These are phyloP conservation scores for Gymnodraco acuticeps DNA, from an alignment of 2,797 vertebrate genomes.

Conservation along the genomic window DNA sequence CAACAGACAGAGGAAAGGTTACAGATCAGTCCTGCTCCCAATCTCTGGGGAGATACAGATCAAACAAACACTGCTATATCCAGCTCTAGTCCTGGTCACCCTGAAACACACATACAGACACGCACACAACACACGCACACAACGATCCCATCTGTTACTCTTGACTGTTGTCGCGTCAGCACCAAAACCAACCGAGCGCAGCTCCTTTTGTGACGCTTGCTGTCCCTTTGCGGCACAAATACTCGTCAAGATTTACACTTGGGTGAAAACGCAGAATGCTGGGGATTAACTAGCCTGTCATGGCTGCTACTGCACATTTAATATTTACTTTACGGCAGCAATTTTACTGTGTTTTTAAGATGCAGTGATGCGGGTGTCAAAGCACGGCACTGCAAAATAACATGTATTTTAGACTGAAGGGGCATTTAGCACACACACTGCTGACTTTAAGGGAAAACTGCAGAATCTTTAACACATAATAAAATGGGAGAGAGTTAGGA, in stretches of 20 bases:
- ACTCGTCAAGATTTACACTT: slow-evolving; percentile 67
- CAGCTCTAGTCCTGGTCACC: slow-evolving; percentile 50
- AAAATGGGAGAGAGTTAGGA: not conserved
- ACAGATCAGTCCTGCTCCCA: slow-evolving; percentile 35
- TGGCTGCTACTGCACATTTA: slow-evolving; percentile 53
- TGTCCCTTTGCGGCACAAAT: slow-evolving; percentile 59
- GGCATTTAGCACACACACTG: slow-evolving; percentile 47
- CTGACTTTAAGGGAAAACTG: slow-evolving; percentile 32
- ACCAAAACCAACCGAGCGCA: slow-evolving; percentile 71
- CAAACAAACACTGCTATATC: slow-evolving; percentile 37
- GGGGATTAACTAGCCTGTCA: slow-evolving; percentile 73
- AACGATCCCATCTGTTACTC: slow-evolving; percentile 75
- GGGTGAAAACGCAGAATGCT: slow-evolving; percentile 56
- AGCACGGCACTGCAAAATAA: slow-evolving; percentile 28
- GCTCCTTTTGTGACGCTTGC: slow-evolving; percentile 59
- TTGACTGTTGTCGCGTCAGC: slow-evolving; percentile 74
- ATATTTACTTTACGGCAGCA: slow-evolving; percentile 52
- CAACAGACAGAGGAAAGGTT: slow-evolving; percentile 12
- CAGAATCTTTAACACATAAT: not conserved
- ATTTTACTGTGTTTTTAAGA: slow-evolving; percentile 61
- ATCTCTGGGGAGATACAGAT: slow-evolving; percentile 46
- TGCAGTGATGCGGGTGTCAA: slow-evolving; percentile 57
- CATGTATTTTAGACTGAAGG: slow-evolving; percentile 24
- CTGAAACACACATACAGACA: slow-evolving; percentile 45
- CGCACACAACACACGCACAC: slow-evolving; percentile 9